Evolutionary conservation across 2,113 vertebrate species (phyloP), one percentile per base, ranked within the genome.

Genomic region (Ciconia boyciana): DNA sequence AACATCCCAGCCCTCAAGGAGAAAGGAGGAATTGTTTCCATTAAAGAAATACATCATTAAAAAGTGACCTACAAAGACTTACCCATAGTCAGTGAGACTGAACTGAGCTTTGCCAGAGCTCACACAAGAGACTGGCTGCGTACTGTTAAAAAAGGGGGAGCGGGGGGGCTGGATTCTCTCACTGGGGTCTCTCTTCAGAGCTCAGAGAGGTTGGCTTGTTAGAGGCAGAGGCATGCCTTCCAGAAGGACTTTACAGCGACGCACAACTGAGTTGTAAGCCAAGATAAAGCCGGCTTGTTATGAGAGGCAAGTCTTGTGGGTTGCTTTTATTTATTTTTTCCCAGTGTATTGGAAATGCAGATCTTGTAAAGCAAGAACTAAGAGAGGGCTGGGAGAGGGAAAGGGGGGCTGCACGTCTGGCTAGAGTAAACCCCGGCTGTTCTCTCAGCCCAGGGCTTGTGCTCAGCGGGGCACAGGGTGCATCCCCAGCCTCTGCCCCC

Each of bases 1-100:
- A 96, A 93, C 66, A 96, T 82, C 89, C 80, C 44, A 41, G 48
- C 75, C 85, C 69, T 89, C 44, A 81, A 52, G 79, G 82, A 94
- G 57, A 91, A 87, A 96, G 90, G 58, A 62, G 65, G 90, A 97
- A 94, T 94, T 81, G 52, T 87, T 93, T 90, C 77, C 79, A 81
- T 83, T 87, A 82, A 95, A 95, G 83, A 91, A 90, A 93, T 90
- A 93, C 77, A 91, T 77, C 90, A 97, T 95, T 96, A 93, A 95
- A 97, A 96, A 97, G 91, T 94, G 94, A 96, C 94, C 97, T 94
- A 94, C 91, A 96, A 94, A 97, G 89, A 86, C 91, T 94, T 74
- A 90, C 75, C 92, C 89, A 80, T 62, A 83, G 79, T 66, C 89
- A 89, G 83, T 18, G 87, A 80, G 89, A 90, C 93, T 91, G 91